These are phyloP conservation scores for Hippocampus kuda DNA, from an alignment of 2,797 vertebrate species.

Conservation along the genomic window DNA sequence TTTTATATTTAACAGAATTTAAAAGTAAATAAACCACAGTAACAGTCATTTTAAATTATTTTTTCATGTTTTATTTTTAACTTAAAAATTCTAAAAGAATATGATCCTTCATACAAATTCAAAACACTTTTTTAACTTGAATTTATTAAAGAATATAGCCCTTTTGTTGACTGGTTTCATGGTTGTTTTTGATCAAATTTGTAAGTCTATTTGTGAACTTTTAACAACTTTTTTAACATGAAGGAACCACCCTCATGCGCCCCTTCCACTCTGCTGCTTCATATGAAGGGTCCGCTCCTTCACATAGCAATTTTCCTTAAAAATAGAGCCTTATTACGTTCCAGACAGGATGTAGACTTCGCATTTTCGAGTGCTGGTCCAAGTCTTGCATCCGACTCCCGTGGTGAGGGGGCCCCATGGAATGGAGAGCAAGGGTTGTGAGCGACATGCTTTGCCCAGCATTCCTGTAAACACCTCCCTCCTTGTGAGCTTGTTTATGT, in stretches of 20 bases:
- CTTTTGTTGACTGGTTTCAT: no score
- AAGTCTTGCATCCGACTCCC: constrained; percentile 9
- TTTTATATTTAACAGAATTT: no score
- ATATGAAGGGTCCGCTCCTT: constrained; percentile 42
- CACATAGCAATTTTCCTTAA: constrained; percentile 37
- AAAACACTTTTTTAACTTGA: no score
- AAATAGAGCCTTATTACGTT: constrained; percentile 52
- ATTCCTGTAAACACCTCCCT: constrained; percentile 6
- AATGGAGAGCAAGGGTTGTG: constrained; percentile 37
- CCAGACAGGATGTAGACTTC: constrained; percentile 29
- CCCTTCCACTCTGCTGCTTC: constrained; percentile 21
- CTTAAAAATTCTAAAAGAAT: no score
- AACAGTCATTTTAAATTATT: no score
- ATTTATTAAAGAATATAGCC: no score
- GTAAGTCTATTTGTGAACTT: no score
- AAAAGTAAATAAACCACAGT: no score
- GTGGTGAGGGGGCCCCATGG: constrained; percentile 20
- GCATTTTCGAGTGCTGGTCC: constrained; percentile 16
- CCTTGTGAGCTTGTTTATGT: background rate
- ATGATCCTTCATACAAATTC: no score
- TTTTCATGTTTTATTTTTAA: no score
- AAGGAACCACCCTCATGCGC: background rate
- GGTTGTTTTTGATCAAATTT: no score
- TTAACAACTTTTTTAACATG: background rate
- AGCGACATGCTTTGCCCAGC: constrained; percentile 9